Percentiles rank a stretch among this genome's conserved stretches.
Evolutionary conservation across 2,113 vertebrate species (phyloP).

Genomic region (Kryptolebias marmoratus): DNA sequence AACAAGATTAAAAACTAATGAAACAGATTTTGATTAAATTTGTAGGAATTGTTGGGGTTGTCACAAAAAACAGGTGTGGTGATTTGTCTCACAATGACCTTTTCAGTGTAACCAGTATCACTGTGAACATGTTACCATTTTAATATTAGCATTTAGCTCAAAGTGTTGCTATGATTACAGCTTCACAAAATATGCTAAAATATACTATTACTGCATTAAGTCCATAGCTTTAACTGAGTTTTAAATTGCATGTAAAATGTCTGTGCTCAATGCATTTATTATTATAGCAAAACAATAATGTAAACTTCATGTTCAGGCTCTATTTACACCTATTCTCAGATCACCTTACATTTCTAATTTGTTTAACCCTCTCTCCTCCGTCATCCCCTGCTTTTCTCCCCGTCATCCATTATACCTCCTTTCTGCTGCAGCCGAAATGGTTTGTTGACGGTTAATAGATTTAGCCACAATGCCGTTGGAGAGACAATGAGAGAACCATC

Average conservation of each 20-base stretch:
- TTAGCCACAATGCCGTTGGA: slow-evolving; percentile 89
- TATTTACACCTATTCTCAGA: slow-evolving; percentile 4
- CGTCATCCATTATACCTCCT: slow-evolving; percentile 74
- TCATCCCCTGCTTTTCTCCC: slow-evolving; percentile 7
- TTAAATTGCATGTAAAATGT: background rate
- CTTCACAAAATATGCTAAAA: background rate
- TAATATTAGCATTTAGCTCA: background rate
- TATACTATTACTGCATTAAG: background rate
- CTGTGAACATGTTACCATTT: background rate
- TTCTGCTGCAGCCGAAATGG: slow-evolving; percentile 80
- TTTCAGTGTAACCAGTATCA: background rate
- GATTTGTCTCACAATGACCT: too few relatives aligned
- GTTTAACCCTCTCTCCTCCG: slow-evolving; percentile 17
- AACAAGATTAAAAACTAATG: too few relatives aligned
- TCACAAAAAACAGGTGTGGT: too few relatives aligned
- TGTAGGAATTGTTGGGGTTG: too few relatives aligned
- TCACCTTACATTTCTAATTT: slow-evolving; percentile 28
- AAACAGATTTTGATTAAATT: too few relatives aligned
- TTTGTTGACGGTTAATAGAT: slow-evolving; percentile 95
- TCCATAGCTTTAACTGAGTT: background rate
- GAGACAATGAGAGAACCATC: slow-evolving; percentile 95
- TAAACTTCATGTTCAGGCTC: background rate
- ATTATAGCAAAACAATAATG: background rate
- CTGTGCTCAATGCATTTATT: background rate
- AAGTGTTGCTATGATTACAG: background rate